Evolutionary conservation across 1,140 invertebrate genomes (phyloP), one percentile per base, ranked within the genome.

Genomic region (Drosophila prosaltans): DNA sequence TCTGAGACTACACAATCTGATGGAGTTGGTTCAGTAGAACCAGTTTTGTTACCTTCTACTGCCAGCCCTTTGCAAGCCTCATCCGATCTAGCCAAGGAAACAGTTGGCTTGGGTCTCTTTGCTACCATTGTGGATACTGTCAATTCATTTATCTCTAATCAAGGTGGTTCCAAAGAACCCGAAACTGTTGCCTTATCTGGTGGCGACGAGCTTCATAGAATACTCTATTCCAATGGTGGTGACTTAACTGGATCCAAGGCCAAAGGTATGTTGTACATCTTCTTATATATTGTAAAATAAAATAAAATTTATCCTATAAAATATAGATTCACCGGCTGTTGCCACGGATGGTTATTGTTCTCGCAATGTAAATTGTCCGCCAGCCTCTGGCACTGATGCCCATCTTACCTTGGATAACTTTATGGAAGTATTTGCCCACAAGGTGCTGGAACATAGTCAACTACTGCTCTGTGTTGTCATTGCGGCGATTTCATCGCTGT

Each of bases 401-500:
- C 21, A 62, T 2, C 82, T 90, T 51, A 74, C 69, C 0, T n/a
- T 91, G 24, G 90, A 91, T 43, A 90, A 86, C 16, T 86, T 91
- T 48, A 26, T 63, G 1, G 77, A 90, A 11, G 55, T 89, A 7
- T 64, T 91, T 4, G 72, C 74, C 0, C 61, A 41, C 3, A 89
- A 91, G 41, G 10, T 92, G 24, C 58, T 92, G 57, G 92, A 92
- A 8, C 69, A 91, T 39, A 84, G 78, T 43, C 82, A 91, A 40
- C 58, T 94, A 2, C 77, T 94, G 7, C 92, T 94, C 3, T 94
- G 93, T 77, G 91, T 94, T 6, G 62, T 93, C 2, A 94, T 96
- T 61, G 95, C 96, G 55, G 95, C 95, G n/a, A 91, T 94, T 43
- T 94, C 95, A 3, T 94, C 95, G 7, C 90, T 96, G 11, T 90